phyloP scores from a whole-genome alignment of 92 coral and sea anemone species.

The Porites evermanni region DNA sequence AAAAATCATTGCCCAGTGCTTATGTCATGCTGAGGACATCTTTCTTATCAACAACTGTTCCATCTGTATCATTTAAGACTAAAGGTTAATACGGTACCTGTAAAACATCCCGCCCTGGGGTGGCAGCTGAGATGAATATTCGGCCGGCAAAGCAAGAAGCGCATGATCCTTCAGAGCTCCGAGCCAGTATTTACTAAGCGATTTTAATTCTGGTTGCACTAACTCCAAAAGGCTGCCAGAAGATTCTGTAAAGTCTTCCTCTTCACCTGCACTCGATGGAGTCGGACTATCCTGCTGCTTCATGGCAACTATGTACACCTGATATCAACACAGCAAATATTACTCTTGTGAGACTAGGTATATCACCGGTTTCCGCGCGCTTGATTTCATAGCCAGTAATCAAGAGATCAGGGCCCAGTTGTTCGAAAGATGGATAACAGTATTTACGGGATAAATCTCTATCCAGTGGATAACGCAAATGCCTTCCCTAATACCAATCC shows the following conservation, averaged over 20 bases:
- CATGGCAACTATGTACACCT: conserved; percentile 99
- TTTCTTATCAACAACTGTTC: too few species aligned
- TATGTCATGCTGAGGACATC: too few species aligned
- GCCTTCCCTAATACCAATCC: too few species aligned
- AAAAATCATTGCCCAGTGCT: too few species aligned
- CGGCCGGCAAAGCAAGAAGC: conserved; percentile 86
- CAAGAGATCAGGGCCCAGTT: too few species aligned
- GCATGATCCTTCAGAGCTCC: conserved; percentile 99
- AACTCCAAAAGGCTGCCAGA: conserved; percentile 90
- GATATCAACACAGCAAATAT: not conserved
- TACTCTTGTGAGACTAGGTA: not conserved
- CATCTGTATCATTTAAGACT: too few species aligned
- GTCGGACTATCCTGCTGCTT: conserved; percentile 78
- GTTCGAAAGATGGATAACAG: too few species aligned
- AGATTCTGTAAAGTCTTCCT: conserved; percentile 81
- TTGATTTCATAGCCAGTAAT: too few species aligned
- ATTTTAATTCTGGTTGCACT: conserved; percentile 93
- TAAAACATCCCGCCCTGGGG: conserved; percentile 97
- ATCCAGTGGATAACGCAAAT: too few species aligned
- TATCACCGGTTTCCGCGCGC: too few species aligned
- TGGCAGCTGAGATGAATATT: conserved; percentile 94
- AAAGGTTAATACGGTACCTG: conserved; percentile 51
- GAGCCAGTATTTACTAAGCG: conserved; percentile 95
- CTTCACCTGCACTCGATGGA: conserved; percentile 60
- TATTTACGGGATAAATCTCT: too few species aligned